Evolutionary conservation across 1,140 invertebrate genomes (phyloP).

Genomic region (Diploscapter pachys): DNA sequence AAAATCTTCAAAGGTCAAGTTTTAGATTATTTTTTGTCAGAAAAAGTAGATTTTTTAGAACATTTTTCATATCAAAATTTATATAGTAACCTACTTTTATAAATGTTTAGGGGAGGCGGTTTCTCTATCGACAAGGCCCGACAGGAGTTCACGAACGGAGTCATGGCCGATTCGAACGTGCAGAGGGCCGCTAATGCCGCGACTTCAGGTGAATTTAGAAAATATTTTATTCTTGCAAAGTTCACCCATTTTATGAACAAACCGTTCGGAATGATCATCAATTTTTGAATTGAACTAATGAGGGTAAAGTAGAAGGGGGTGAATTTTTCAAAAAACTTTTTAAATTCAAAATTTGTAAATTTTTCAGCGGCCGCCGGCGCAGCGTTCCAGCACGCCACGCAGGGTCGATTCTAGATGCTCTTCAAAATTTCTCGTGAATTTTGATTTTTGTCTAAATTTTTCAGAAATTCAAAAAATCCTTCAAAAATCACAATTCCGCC

Average conservation of each 20-base stretch:
- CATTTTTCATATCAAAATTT: background rate
- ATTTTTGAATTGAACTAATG: slow-evolving; percentile 21
- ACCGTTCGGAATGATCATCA: background rate
- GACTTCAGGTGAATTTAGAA: slow-evolving; percentile 29
- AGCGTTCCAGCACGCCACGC: slow-evolving; percentile 65
- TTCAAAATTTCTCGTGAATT: no score
- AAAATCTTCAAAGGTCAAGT: background rate
- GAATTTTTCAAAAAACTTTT: no score
- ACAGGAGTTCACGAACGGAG: slow-evolving; percentile 88
- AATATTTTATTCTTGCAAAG: background rate
- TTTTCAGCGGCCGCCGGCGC: slow-evolving; percentile 59
- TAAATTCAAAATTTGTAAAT: no score
- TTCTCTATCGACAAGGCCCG: slow-evolving; percentile 95
- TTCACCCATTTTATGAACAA: background rate
- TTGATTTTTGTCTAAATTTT: no score
- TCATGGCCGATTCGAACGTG: slow-evolving; percentile 87
- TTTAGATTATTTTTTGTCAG: background rate
- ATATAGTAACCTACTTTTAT: background rate
- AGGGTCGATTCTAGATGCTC: slow-evolving; percentile 37
- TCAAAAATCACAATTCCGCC: no score
- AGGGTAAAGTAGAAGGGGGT: slow-evolving; percentile 67
- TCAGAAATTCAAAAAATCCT: no score
- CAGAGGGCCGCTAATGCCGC: slow-evolving; percentile 65
- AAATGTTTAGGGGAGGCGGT: slow-evolving; percentile 70
- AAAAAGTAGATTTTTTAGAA: no score